phyloP scores from a whole-genome alignment of 2,113 vertebrate species.

The Lepus timidus region DNA sequence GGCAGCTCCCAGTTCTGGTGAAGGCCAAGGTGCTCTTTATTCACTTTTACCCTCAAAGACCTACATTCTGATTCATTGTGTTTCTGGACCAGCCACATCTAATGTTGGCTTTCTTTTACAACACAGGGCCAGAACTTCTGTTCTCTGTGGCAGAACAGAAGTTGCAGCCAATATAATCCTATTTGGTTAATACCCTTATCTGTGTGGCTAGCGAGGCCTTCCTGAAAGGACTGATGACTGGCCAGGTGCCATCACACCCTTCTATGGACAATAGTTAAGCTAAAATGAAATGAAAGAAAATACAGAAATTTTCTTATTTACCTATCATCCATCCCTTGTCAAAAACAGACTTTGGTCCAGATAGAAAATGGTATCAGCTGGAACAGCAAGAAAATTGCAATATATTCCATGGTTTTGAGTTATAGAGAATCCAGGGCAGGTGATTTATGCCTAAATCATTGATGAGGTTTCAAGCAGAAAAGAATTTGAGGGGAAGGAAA shows the following conservation, averaged over 20 bases:
- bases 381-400: neutral
- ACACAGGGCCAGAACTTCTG: neutral
- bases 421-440: neutral
- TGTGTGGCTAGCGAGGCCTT: neutral
- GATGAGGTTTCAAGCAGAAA: neutral
- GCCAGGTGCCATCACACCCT: neutral
- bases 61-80: neutral
- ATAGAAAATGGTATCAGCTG: neutral
- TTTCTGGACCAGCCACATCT: neutral
- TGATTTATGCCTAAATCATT: neutral
- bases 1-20: neutral
- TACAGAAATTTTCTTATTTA: neutral
- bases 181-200: slow-evolving; percentile 8
- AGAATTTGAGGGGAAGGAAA: neutral
- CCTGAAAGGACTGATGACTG: neutral
- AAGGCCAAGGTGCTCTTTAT: neutral
- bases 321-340: neutral
- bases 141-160: neutral
- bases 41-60: neutral
- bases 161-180: neutral
- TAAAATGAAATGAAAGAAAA: neutral
- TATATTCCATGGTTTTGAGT: neutral
- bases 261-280: neutral
- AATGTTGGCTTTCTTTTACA: neutral
- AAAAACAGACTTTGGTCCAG: neutral